phyloP scores from a whole-genome alignment of 2,888 invertebrate genomes.

The Acanthococcus lagerstroemiae region DNA sequence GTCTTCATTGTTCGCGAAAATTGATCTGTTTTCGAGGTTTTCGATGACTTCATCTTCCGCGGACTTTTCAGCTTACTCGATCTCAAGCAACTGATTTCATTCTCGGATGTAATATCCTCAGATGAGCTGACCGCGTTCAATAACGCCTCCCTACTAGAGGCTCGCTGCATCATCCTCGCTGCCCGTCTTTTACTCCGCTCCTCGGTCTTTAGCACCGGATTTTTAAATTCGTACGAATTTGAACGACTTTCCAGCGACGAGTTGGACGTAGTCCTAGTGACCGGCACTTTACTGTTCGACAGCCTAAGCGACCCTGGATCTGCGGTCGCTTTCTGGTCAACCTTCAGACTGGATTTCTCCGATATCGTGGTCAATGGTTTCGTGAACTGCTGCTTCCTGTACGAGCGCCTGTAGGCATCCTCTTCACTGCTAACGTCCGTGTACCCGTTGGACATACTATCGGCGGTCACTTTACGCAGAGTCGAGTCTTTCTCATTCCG shows the following conservation, averaged over 20 bases:
- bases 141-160: slow-evolving; percentile 45
- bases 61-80: slow-evolving; percentile 29
- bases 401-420: slow-evolving; percentile 36
- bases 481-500: too few relatives aligned
- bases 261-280: slow-evolving; percentile 22
- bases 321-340: too few relatives aligned
- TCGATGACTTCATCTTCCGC: slow-evolving; percentile 21
- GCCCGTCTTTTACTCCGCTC: slow-evolving; percentile 36
- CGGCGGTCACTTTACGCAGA: too few relatives aligned
- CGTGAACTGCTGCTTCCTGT: slow-evolving; percentile 19
- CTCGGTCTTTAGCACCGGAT: slow-evolving; percentile 25
- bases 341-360: slow-evolving; percentile 19
- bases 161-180: slow-evolving; percentile 45
- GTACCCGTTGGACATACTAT: slow-evolving; percentile 48
- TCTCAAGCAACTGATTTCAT: slow-evolving; percentile 26
- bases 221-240: not conserved
- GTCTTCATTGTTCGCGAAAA: too few relatives aligned
- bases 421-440: slow-evolving; percentile 41
- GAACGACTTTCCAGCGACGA: slow-evolving; percentile 14
- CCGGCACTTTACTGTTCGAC: too few relatives aligned
- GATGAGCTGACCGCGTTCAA: slow-evolving; percentile 45
- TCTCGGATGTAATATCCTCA: slow-evolving; percentile 43
- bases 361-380: slow-evolving; percentile 35
- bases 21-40: not conserved
- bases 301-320: too few relatives aligned